phyloP scores from a whole-genome alignment of 2,113 vertebrate genomes.

The Urocolius indicus region DNA sequence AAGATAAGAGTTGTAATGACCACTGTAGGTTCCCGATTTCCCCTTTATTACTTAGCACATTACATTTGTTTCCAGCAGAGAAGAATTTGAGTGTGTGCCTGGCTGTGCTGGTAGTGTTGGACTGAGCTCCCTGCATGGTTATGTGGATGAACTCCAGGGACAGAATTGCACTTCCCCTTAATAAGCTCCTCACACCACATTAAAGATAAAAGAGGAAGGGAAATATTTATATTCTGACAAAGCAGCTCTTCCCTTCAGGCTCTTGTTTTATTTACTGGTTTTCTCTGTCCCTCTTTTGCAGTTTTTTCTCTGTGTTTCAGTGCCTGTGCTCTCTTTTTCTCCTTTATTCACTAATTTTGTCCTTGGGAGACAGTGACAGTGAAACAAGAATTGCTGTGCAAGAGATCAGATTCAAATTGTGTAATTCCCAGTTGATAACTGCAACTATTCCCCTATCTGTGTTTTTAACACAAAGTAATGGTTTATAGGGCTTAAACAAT shows the following conservation, averaged over 20 bases:
- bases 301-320: conserved; percentile 50
- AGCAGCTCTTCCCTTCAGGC: conserved; percentile 82
- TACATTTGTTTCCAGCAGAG: conserved; percentile 66
- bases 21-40: conserved; percentile 54
- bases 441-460: conserved; percentile 21
- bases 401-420: conserved; percentile 45
- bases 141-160: conserved; percentile 74
- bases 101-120: conserved; percentile 28
- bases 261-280: conserved; percentile 86
- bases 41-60: conserved; percentile 51
- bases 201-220: conserved; percentile 83
- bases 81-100: conserved; percentile 47
- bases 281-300: conserved; percentile 71
- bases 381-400: conserved; percentile 34
- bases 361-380: conserved; percentile 64
- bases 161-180: conserved; percentile 76
- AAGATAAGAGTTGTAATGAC: conserved; percentile 66
- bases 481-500: neutral
- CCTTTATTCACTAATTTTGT: conserved; percentile 57
- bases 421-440: conserved; percentile 65
- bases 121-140: conserved; percentile 59
- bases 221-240: conserved; percentile 89
- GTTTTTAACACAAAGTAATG: conserved; percentile 15
- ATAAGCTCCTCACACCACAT: conserved; percentile 82
- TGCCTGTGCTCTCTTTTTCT: conserved; percentile 48